Evolutionary conservation across 1,140 invertebrate species (phyloP).

Genomic region (Aphelinus atriplicis): DNA sequence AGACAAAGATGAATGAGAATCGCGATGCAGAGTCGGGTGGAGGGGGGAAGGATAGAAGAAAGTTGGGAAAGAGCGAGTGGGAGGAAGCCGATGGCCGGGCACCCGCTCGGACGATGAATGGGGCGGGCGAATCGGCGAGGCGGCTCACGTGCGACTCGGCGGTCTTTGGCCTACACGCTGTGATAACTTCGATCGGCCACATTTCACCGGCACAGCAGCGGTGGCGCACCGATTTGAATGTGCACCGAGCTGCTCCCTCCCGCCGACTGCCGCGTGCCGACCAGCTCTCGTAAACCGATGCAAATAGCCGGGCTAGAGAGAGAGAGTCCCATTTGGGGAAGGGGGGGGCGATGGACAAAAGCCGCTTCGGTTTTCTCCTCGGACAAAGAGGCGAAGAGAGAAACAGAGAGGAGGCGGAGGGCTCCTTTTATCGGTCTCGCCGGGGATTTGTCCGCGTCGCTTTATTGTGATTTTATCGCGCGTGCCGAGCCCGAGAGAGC

Average conservation of each 20-base stretch:
- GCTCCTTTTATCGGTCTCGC: conserved; percentile 19
- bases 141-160: conserved; percentile 20
- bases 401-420: not conserved
- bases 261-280: not conserved
- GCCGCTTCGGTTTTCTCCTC: conserved; percentile 3
- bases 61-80: not conserved
- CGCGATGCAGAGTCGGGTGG: conserved; percentile 6
- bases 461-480: conserved; percentile 32
- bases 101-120: conserved; percentile 1
- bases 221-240: not conserved
- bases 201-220: conserved; percentile 13
- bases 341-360: not conserved
- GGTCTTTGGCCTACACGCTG: conserved; percentile 14
- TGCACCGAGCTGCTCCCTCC: not conserved
- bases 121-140: conserved; percentile 1
- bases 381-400: too few relatives aligned
- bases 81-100: not conserved
- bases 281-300: too few relatives aligned
- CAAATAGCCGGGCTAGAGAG: not conserved
- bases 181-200: conserved; percentile 27
- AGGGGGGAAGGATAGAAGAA: not conserved
- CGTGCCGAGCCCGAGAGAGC: not conserved
- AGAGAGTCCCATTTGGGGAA: not conserved
- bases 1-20: conserved; percentile 26
- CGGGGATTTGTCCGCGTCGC: conserved; percentile 18